Conservation (phyloP, 2,888 invertebrate genomes). For the Drosophila paramelanica region DNA sequence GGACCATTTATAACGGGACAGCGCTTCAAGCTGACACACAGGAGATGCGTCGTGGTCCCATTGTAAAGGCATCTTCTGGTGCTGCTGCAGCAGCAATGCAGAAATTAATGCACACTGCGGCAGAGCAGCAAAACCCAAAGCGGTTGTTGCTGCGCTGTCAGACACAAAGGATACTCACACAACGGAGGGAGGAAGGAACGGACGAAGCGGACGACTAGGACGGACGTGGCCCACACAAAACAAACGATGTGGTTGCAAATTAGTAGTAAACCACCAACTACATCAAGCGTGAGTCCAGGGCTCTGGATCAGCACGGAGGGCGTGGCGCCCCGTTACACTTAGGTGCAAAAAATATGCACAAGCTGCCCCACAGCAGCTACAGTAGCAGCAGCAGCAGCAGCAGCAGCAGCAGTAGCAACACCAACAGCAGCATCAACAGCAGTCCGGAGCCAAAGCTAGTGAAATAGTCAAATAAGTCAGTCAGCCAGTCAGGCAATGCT, state of each 20-base stretch:
- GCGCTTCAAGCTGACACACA: constrained; percentile 57
- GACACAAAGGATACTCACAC: constrained; percentile 66
- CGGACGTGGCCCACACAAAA: constrained; percentile 65
- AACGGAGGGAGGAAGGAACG: constrained; percentile 10
- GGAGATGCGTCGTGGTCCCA: constrained; percentile 43
- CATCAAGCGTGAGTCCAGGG: constrained; percentile 67
- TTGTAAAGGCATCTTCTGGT: constrained; percentile 45
- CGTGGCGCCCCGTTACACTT: constrained; percentile 30
- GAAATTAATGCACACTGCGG: constrained; percentile 72
- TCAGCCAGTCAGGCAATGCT: constrained; percentile 55
- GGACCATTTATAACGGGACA: constrained; percentile 67
- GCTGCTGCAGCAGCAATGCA: constrained; percentile 45
- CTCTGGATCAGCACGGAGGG: constrained; percentile 32
- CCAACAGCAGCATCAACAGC: constrained; percentile 1
- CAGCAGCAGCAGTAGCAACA: constrained; percentile 11
- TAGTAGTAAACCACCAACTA: constrained; percentile 80
- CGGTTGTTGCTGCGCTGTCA: constrained; percentile 60
- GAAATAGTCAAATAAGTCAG: constrained; percentile 68
- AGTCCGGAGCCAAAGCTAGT: constrained; percentile 26
- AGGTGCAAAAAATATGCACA: constrained; percentile 60
- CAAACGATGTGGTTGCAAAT: constrained; percentile 80
- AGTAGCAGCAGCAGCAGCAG: constrained; percentile 5
- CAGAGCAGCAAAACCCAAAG: constrained; percentile 37
- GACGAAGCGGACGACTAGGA: constrained; percentile 3
- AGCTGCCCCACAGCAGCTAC: constrained; percentile 19